Conservation (phyloP, 2,888 invertebrate species). For the Slavum lentiscoides region DNA sequence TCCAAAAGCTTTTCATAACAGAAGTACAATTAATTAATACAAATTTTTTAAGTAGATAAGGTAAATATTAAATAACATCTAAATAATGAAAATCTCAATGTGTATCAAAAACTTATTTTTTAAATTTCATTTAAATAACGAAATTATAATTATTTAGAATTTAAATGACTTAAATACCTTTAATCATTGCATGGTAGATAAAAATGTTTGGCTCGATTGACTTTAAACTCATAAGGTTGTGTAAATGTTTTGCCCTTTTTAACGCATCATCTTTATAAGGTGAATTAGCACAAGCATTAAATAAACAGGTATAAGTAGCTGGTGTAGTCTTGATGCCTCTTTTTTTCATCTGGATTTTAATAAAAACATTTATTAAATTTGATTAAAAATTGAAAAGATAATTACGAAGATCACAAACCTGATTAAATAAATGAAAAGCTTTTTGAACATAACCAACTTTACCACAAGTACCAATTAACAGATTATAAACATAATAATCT, state of each 20-base stretch:
- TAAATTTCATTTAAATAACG: no score
- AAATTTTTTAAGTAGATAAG: not conserved
- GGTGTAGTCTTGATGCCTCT: constrained; percentile 70
- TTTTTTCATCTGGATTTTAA: constrained; percentile 70
- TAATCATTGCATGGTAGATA: constrained; percentile 87
- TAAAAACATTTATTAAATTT: not conserved
- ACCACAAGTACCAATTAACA: constrained; percentile 83
- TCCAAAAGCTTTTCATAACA: constrained; percentile 70
- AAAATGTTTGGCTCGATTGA: constrained; percentile 71
- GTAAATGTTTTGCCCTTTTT: constrained; percentile 68
- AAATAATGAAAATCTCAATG: no score
- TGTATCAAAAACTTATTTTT: no score
- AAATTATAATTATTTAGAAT: not conserved
- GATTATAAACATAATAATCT: constrained; percentile 76
- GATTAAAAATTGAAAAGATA: not conserved
- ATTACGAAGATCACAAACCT: constrained; percentile 58
- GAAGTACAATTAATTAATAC: not conserved
- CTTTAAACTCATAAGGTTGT: constrained; percentile 71
- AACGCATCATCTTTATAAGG: constrained; percentile 72
- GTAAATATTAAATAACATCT: no score
- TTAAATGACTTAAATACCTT: constrained; percentile 60
- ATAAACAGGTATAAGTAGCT: constrained; percentile 80
- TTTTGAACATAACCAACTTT: constrained; percentile 81
- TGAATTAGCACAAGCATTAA: constrained; percentile 86
- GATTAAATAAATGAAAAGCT: constrained; percentile 80